Base-by-base conservation (phyloP, 2,797 vertebrate genomes). In the Phrynocephalus vlangalii region DNA sequence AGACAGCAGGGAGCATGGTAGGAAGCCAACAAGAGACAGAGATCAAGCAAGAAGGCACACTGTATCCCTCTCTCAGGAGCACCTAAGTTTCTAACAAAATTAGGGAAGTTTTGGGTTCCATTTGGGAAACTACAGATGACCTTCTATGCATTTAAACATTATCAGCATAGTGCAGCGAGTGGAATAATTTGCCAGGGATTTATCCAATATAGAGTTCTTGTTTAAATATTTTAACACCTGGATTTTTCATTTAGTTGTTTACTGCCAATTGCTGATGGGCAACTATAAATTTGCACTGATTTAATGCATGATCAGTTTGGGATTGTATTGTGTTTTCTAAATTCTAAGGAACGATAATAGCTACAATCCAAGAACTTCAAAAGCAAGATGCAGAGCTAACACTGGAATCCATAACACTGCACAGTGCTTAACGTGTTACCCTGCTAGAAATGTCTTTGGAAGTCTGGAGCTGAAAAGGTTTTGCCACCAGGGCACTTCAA, bases 1-100 rank as follows among this genome's bases (percentile, higher is more conserved):
- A 76, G 63, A 73, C 77, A 75, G 38, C 83, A 81, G 63, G 78
- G 60, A 79, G 71, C 26, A 60, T 68, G 75, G 38, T 22, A 75
- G 60, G 71, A 71, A 76, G 70, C 71, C 48, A 85, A 70, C 6
- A 81, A 52, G 71, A 28, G 71, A n/a, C 10, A 81, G 30, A 76
- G 26, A 75, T 56, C 78, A 60, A 44, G 78, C 72, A 85, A 85
- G 71, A 82, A 85, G 87, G 18, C 48, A 75, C 68, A 44, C 63
- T 24, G n/a, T 68, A 67, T 88, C 66, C 33, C 56, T 88, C 66
- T 52, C 60, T 24, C 67, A 81, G 20, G 83, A 33, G 26, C 3
- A 52, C 10, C 38, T 68, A 52, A 22, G 8, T 76, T 75, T 66
- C 26, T 75, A 77, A 68, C 66, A 80, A 68, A 60, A 88, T 80